Conservation (phyloP, 1,140 invertebrate species). For the Drosophila lacertosa region DNA sequence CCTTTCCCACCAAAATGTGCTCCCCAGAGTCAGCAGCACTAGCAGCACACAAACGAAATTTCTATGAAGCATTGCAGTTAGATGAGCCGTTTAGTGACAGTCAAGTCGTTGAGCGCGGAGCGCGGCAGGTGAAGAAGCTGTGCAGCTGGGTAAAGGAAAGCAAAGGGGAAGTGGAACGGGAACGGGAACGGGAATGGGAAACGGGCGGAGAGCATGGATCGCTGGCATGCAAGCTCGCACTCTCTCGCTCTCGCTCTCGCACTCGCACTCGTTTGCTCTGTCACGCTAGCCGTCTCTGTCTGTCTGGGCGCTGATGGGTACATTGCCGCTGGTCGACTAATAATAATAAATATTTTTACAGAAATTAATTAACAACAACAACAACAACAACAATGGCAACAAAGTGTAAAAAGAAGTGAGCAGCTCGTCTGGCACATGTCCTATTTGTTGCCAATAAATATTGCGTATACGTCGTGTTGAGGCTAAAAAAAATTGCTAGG, state of each 20-base stretch:
- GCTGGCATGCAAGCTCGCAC: constrained; percentile 51
- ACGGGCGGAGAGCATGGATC: constrained; percentile 30
- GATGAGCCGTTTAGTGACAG: constrained; percentile 83
- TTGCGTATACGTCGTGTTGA: constrained; percentile 43
- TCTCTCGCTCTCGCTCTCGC: not conserved
- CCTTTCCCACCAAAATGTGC: too few relatives aligned
- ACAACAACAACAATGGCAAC: constrained; percentile 50
- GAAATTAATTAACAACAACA: constrained; percentile 75
- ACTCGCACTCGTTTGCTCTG: not conserved
- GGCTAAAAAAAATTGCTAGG: too few relatives aligned
- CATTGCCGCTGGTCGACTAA: constrained; percentile 68
- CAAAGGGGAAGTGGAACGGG: not conserved
- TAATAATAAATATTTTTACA: constrained; percentile 81
- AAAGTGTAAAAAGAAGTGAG: constrained; percentile 56
- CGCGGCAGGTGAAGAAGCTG: constrained; percentile 3
- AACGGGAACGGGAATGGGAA: not conserved
- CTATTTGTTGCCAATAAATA: constrained; percentile 37
- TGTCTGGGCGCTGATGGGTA: constrained; percentile 38
- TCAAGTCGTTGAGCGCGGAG: constrained; percentile 60
- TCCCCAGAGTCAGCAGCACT: constrained; percentile 15
- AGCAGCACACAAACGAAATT: constrained; percentile 63
- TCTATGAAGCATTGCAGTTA: constrained; percentile 83
- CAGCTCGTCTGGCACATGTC: constrained; percentile 10
- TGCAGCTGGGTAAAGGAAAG: too few relatives aligned
- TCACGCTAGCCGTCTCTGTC: constrained; percentile 6